phyloP scores from a whole-genome alignment of 2,888 invertebrate species.

The Drosophila tanythrix region DNA sequence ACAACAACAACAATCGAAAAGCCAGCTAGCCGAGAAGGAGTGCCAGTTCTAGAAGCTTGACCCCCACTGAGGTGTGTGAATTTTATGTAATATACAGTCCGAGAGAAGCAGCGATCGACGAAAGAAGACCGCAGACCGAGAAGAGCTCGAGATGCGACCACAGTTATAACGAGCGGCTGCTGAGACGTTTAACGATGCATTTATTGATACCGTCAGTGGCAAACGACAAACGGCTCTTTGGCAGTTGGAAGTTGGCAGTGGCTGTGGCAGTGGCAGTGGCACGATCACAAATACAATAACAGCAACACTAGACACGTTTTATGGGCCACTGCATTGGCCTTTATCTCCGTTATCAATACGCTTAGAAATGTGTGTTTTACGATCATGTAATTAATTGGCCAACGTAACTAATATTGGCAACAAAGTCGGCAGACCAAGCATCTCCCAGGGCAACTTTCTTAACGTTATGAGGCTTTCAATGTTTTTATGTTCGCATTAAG shows the following conservation, averaged over 20 bases:
- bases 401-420: constrained; percentile 68
- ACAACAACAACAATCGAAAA: neutral
- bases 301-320: constrained; percentile 45
- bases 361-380: constrained; percentile 65
- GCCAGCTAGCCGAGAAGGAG: neutral
- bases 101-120: constrained; percentile 9
- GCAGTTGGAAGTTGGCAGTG: neutral
- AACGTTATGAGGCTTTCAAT: constrained; percentile 3
- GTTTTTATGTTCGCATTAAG: constrained; percentile 40
- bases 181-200: constrained; percentile 71
- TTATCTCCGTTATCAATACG: constrained; percentile 75
- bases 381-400: constrained; percentile 69
- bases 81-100: constrained; percentile 52
- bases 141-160: constrained; percentile 32
- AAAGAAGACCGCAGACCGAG: constrained; percentile 12
- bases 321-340: constrained; percentile 51
- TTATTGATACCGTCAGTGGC: constrained; percentile 61
- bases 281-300: constrained; percentile 16
- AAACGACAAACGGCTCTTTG: neutral
- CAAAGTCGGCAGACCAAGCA: constrained; percentile 46
- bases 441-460: constrained; percentile 25
- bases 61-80: constrained; percentile 68
- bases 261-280: constrained; percentile 2
- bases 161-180: constrained; percentile 69
- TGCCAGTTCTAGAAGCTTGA: constrained; percentile 34